These are phyloP conservation scores for Volucella inanis DNA, from an alignment of 2,888 invertebrate genomes.

Conservation along the genomic window DNA sequence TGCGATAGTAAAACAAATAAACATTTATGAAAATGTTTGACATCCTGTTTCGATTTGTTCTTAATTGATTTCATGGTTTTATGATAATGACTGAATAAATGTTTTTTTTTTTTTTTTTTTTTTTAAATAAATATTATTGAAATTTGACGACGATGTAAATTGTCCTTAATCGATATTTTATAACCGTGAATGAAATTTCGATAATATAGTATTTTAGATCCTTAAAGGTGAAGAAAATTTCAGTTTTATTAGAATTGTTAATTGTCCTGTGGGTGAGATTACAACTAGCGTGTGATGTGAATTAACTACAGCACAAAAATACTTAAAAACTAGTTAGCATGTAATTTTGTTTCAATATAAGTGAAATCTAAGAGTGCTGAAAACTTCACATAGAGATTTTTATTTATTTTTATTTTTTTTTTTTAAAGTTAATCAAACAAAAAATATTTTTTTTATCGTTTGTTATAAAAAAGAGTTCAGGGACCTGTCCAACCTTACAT, in stretches of 20 bases:
- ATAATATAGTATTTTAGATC: constrained; percentile 67
- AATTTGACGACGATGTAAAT: constrained; percentile 61
- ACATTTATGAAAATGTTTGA: constrained; percentile 59
- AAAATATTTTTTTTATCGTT: too few relatives aligned
- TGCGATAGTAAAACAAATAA: constrained; percentile 42
- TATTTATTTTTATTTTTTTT: too few relatives aligned
- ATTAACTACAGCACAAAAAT: constrained; percentile 59
- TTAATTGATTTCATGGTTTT: constrained; percentile 31
- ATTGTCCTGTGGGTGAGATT: constrained; percentile 60
- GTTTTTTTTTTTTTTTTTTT: constrained; percentile 29
- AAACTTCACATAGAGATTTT: constrained; percentile 64
- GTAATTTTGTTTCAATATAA: constrained; percentile 17
- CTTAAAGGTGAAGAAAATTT: constrained; percentile 63
- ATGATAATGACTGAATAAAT: constrained; percentile 47
- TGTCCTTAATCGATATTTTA: constrained; percentile 83
- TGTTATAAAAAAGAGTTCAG: constrained; percentile 21
- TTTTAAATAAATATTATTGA: constrained; percentile 19
- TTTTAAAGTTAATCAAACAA: too few relatives aligned
- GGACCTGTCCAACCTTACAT: constrained; percentile 63
- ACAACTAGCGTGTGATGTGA: constrained; percentile 73
- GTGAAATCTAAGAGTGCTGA: constrained; percentile 61
- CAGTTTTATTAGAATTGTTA: constrained; percentile 24
- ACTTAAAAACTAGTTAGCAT: constrained; percentile 50
- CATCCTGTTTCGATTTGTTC: constrained; percentile 63
- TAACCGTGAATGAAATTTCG: constrained; percentile 76